phyloP scores from a whole-genome alignment of 1,140 invertebrate species.

The Popillia japonica region DNA sequence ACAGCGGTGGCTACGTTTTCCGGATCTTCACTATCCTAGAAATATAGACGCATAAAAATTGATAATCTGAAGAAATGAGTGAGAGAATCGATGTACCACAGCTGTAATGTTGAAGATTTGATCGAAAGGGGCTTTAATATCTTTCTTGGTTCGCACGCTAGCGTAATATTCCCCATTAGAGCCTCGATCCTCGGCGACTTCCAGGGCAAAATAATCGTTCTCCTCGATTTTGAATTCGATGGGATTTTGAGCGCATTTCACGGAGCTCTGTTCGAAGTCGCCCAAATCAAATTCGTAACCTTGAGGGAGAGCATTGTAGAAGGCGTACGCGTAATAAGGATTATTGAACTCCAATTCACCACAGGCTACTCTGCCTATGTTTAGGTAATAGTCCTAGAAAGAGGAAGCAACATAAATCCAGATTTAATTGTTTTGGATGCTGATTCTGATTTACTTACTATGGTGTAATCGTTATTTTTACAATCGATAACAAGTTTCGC shows the following conservation, averaged over 20 bases:
- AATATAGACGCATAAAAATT: neutral
- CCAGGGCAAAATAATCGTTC: conserved; percentile 16
- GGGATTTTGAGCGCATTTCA: neutral
- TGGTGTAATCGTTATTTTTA: neutral
- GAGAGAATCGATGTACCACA: neutral
- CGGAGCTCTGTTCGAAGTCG: neutral
- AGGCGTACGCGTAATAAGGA: neutral
- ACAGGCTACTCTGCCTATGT: neutral
- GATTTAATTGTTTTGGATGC: too few relatives aligned
- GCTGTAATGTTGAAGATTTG: neutral
- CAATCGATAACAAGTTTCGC: neutral
- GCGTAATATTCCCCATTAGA: neutral
- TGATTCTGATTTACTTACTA: neutral
- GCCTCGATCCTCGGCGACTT: neutral
- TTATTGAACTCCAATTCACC: neutral
- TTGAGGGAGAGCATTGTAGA: neutral
- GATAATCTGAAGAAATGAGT: neutral
- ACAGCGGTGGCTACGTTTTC: neutral
- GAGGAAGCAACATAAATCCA: neutral
- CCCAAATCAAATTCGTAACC: conserved; percentile 34
- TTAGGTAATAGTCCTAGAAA: conserved; percentile 11
- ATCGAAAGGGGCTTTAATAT: conserved; percentile 7
- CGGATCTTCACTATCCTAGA: conserved; percentile 6
- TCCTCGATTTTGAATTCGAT: conserved; percentile 16
- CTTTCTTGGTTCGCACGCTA: neutral